Conservation (phyloP, 1,140 invertebrate genomes). For the Procambarus clarkii region DNA sequence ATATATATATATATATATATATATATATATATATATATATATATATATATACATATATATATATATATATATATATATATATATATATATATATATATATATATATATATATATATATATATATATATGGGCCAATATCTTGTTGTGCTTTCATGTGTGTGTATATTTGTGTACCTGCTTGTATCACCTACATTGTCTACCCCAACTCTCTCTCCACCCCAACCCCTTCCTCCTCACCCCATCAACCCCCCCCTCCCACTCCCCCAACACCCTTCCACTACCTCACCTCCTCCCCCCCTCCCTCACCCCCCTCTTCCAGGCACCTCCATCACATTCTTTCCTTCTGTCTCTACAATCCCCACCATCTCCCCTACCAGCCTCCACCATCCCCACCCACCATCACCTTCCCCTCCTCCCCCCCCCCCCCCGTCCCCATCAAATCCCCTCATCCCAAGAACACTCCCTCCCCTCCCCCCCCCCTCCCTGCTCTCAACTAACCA, state of each 20-base stretch:
- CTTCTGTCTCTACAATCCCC: no score
- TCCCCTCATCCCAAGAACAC: no score
- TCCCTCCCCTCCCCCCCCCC: no score
- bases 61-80: no score
- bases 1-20: slow-evolving; percentile 31
- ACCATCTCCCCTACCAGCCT: neutral
- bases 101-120: neutral
- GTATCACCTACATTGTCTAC: neutral
- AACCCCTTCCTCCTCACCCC: neutral
- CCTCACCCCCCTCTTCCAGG: no score
- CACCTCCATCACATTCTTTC: no score
- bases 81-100: no score
- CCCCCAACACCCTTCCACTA: neutral
- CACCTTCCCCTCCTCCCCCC: neutral
- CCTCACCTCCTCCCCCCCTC: no score
- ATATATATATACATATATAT: no score
- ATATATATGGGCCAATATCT: slow-evolving; percentile 16
- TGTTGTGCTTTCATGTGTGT: slow-evolving; percentile 5
- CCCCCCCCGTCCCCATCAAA: neutral
- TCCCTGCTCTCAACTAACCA: no score
- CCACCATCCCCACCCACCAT: neutral
- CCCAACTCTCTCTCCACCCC: no score
- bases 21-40: slow-evolving; percentile 11
- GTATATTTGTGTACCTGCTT: slow-evolving; percentile 12
- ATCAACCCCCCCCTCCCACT: neutral